Base-by-base conservation (phyloP, 2,113 vertebrate genomes). In the Corythoichthys intestinalis region DNA sequence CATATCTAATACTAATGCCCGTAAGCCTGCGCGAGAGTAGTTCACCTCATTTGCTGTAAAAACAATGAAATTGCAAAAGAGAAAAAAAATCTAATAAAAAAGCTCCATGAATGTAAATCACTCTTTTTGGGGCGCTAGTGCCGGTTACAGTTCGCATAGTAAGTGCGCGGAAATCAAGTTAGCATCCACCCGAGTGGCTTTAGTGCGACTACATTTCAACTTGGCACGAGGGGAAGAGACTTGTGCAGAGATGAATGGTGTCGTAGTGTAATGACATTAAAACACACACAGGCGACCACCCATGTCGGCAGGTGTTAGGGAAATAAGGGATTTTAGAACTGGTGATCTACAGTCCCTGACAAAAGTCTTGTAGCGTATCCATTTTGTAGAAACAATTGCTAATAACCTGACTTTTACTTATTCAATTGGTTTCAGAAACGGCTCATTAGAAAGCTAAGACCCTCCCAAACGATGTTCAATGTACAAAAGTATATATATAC, bases 101-200 rank as follows among this genome's bases (percentile, higher is more conserved):
- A 88, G 80, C 87, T 82, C 85, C 86, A 84, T 90, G 87, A 86
- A 92, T 92, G 88, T 82, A 90, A 92, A 93, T 92, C 72, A 76
- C 64, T 75, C 70, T 71, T 86, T 86, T 83, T 76, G 69, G 72
- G 67, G 63, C 78, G 52, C 70, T 39, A 48, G 66, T 41, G 72
- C 72, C 69, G 72, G 80, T 77, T 83, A 66, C 62, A 77, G 78
- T 78, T 70, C 76, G 72, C 64, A 71, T 76, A 77, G 67, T 74
- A 72, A 82, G 77, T 71, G 67, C 73, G 38, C 39, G 61, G 65
- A 80, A 76, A 86, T 86, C 75, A 81, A 77, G 86, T 87, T 86
- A 86, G 86, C 83, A 84, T 74, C 77, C 83, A 78, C 74, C 69
- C 70, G 78, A 82, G 79, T 85, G 84, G 76, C 84, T 84, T 86